Evolutionary conservation across 2,113 vertebrate species (phyloP).

Genomic region (Pelodiscus sinensis): DNA sequence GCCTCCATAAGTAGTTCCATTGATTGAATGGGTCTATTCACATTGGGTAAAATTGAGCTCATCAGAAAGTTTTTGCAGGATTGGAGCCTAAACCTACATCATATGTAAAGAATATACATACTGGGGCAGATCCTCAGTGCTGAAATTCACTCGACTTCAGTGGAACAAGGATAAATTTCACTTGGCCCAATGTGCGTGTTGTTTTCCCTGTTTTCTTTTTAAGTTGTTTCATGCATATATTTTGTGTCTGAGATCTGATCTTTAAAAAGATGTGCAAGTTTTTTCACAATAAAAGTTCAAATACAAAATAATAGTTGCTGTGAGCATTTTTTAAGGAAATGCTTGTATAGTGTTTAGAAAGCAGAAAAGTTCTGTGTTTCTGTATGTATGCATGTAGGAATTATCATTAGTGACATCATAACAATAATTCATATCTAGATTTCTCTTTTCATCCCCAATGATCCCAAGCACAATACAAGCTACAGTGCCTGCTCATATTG

Average conservation of each 20-base stretch:
- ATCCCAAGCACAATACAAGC: background rate
- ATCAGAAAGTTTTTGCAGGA: background rate
- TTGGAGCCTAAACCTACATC: background rate
- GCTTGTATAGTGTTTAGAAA: background rate
- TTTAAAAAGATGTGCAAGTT: background rate
- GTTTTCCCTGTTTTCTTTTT: background rate
- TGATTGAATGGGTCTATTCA: background rate
- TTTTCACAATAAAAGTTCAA: background rate
- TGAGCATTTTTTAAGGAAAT: background rate
- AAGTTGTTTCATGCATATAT: background rate
- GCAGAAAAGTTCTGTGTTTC: background rate
- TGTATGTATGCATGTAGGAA: background rate
- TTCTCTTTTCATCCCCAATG: background rate
- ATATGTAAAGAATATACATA: background rate
- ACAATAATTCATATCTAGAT: background rate
- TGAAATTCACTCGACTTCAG: background rate
- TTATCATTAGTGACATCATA: background rate
- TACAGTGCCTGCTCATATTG: conserved; percentile 1
- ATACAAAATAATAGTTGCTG: background rate
- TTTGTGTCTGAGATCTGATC: background rate
- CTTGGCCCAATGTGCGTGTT: background rate
- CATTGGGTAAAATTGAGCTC: background rate
- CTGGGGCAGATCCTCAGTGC: background rate
- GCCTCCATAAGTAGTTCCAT: background rate
- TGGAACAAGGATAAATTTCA: accelerated